These are phyloP conservation scores for Adineta ricciae DNA, from an alignment of 2,888 invertebrate genomes.

Conservation along the genomic window DNA sequence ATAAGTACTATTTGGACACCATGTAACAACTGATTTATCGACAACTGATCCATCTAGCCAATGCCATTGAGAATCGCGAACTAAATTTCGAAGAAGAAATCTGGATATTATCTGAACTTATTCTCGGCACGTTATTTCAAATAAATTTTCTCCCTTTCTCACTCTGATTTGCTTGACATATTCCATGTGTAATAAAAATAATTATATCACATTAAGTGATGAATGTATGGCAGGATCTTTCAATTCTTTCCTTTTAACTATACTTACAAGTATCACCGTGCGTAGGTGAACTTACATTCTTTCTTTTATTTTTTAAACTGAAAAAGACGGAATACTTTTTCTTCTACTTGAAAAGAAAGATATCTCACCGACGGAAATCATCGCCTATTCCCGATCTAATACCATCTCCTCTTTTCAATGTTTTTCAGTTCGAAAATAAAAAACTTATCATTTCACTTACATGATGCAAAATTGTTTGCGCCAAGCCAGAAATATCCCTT, in stretches of 20 bases:
- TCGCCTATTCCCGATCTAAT: background rate
- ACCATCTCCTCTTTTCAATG: background rate
- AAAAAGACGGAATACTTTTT: background rate
- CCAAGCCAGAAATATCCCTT: background rate
- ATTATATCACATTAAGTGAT: too few species aligned
- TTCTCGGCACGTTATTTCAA: too few species aligned
- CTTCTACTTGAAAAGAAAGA: background rate
- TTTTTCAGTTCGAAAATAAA: background rate
- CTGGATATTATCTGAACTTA: too few species aligned
- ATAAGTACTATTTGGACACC: background rate
- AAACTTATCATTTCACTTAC: background rate
- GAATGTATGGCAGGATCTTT: too few species aligned
- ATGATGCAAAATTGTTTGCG: slow-evolving; percentile 13
- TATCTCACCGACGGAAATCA: background rate
- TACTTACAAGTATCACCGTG: too few species aligned
- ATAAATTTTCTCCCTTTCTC: too few species aligned
- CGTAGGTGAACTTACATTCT: too few species aligned
- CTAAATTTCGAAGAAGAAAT: background rate
- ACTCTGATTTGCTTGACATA: too few species aligned
- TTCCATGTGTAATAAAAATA: too few species aligned
- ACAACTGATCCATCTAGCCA: background rate
- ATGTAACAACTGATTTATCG: background rate
- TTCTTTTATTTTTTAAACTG: too few species aligned
- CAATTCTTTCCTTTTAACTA: too few species aligned
- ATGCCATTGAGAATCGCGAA: background rate